A percentile compares a stretch with the other conserved stretches of the same genome.
phyloP scores from a whole-genome alignment of 2,113 vertebrate genomes.

The Crotalus helleri region DNA sequence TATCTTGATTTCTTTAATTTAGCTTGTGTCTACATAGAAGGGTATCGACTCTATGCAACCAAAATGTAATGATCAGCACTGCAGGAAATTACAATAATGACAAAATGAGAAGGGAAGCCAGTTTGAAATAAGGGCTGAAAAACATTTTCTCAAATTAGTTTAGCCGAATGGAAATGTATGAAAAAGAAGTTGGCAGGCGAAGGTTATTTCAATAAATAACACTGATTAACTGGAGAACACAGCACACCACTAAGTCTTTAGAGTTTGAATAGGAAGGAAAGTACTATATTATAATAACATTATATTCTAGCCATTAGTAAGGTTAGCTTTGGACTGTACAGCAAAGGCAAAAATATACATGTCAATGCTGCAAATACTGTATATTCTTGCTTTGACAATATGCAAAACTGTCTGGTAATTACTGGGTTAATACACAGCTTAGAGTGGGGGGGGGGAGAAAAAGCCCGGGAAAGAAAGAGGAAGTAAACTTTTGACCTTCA shows the following conservation, averaged over 20 bases:
- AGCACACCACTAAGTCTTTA: neutral
- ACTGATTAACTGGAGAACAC: neutral
- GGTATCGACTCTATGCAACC: neutral
- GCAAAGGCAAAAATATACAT: neutral
- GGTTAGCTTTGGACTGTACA: neutral
- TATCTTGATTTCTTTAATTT: slow-evolving; percentile 6
- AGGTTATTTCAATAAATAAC: slow-evolving; percentile 3
- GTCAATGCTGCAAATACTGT: too few species aligned
- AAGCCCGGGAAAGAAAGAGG: too few species aligned
- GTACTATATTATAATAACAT: neutral
- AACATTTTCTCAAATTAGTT: neutral
- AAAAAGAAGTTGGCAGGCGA: neutral
- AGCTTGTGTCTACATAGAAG: slow-evolving; percentile 10
- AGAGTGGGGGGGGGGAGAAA: too few species aligned
- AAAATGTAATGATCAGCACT: neutral
- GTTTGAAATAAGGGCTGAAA: neutral
- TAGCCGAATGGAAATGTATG: neutral
- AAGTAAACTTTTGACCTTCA: too few species aligned
- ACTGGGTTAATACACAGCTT: too few species aligned
- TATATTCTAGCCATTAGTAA: neutral
- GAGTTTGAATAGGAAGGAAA: neutral
- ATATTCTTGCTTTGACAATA: too few species aligned
- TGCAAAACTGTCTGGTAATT: too few species aligned
- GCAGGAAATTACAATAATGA: slow-evolving; percentile 25
- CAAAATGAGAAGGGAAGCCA: slow-evolving; percentile 3